These are phyloP conservation scores for Etheostoma spectabile DNA, from an alignment of 2,113 vertebrate genomes.

Conservation along the genomic window DNA sequence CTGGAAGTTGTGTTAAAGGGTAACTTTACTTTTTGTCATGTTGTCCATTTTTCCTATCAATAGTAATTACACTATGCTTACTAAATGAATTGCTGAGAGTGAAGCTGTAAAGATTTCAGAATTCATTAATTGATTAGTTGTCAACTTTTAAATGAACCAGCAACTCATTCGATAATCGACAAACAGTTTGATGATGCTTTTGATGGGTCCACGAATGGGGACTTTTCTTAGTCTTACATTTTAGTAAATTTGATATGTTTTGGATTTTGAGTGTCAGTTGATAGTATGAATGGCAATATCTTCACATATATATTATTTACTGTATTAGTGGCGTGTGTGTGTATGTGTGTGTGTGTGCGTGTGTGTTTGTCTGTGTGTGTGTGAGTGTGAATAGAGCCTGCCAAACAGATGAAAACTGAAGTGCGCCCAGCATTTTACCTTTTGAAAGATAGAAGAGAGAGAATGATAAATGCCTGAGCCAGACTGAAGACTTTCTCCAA, in stretches of 20 bases:
- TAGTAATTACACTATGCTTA: background rate
- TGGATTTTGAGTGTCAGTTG: background rate
- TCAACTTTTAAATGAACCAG: background rate
- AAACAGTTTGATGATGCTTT: background rate
- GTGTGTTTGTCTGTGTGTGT: background rate
- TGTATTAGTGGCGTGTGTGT: background rate
- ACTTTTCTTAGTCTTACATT: background rate
- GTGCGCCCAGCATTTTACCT: conserved; percentile 36
- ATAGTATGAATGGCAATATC: background rate
- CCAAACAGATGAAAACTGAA: conserved; percentile 33
- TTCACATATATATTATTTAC: background rate
- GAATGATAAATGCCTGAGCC: conserved; percentile 44
- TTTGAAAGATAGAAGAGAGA: conserved; percentile 36
- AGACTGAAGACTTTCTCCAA: conserved; percentile 41
- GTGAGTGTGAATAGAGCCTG: conserved; percentile 1
- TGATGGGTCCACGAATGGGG: background rate
- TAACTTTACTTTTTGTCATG: background rate
- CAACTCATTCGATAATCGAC: too few relatives aligned
- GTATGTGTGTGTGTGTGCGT: background rate
- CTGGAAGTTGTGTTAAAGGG: background rate
- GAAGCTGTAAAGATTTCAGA: background rate
- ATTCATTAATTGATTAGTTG: background rate
- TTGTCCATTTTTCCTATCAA: background rate
- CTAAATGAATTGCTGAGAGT: background rate
- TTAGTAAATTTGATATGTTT: too few relatives aligned